Base-by-base conservation (phyloP, 2,113 vertebrate species). In the Pteropus alecto region DNA sequence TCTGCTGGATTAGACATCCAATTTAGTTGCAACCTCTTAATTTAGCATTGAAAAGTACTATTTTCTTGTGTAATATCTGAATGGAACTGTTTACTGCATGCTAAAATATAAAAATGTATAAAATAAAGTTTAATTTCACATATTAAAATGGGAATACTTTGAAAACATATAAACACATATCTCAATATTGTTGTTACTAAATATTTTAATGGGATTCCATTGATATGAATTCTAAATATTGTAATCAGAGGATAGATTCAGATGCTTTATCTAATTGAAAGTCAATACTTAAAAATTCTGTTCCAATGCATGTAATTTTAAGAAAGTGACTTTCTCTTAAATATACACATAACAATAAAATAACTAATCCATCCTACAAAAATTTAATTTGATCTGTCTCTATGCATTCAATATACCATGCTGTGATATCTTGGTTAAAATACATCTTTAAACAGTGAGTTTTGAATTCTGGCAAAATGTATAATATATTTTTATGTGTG, bases 181-280 rank as follows among this genome's bases (percentile, higher is more conserved):
- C 58, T 84, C 46, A 81, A 16, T 38, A 21, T 54, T 73, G 78
- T 54, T 83, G 11, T 24, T 30, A 16, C 33, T 96, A 10, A 97
- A 83, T 58, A 73, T 89, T 90, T 87, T 84, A 67, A 65, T 63
- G 13, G 24, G 4, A 77, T 54, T 51, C 15, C 30, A 33, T 35
- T 93, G 30, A 24, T 61, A 90, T 84, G 81, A 92, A 26, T 71
- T 71, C 13, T 94, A 24, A 97, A 77, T 56, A 78, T 58, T 86
- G 15, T 0, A 73, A 94, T 61, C 15, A 94, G 2, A 12, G 65
- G 6, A 87, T 10, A 90, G 84, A 67, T 41, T 4, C 21, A 73
- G 30, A 78, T 84, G 24, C 7, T 77, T 90, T 83, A 76, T 56
- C 5, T 86, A 60, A 73, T 22, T 94, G 30, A 65, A 60, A 30